These are phyloP conservation scores for Hartigia nigra DNA, from an alignment of 2,888 invertebrate species.

Conservation along the genomic window DNA sequence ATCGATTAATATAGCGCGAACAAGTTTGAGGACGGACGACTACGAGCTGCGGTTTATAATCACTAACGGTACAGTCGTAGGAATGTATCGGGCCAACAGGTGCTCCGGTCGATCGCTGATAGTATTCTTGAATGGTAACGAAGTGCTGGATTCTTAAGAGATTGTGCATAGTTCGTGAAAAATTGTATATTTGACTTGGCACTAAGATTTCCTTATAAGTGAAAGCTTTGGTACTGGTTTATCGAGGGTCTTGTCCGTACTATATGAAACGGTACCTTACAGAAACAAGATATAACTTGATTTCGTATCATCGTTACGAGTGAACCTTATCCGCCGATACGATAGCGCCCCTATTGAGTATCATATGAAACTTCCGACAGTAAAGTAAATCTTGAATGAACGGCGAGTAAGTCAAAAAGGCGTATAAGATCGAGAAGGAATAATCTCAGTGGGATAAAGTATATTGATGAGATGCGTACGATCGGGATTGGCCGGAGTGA, in stretches of 20 bases:
- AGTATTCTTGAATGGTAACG: not conserved
- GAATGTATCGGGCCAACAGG: constrained; percentile 28
- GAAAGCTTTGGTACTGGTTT: not conserved
- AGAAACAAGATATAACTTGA: not conserved
- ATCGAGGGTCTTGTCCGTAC: not conserved
- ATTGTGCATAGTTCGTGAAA: not conserved
- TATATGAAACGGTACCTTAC: not conserved
- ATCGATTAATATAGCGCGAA: not conserved
- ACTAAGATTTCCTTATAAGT: not conserved
- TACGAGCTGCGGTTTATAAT: constrained; percentile 35
- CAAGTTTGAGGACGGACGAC: constrained; percentile 13
- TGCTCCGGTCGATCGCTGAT: not conserved
- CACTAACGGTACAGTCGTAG: constrained; percentile 39
- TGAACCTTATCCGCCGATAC: not conserved
- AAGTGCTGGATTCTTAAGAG: not conserved
- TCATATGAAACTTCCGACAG: not conserved
- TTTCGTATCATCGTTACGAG: not conserved
- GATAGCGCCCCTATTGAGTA: not conserved
- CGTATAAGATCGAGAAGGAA: not conserved
- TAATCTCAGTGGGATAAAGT: not conserved
- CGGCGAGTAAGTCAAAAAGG: not conserved
- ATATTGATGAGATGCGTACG: constrained; percentile 2
- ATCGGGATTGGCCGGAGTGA: constrained; percentile 7
- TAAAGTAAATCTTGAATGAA: not conserved
- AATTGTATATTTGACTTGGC: not conserved